Percentiles rank a stretch among this genome's conserved stretches.
Evolutionary conservation across 2,797 vertebrate genomes (phyloP).

Genomic region (Rhinogobio ventralis): DNA sequence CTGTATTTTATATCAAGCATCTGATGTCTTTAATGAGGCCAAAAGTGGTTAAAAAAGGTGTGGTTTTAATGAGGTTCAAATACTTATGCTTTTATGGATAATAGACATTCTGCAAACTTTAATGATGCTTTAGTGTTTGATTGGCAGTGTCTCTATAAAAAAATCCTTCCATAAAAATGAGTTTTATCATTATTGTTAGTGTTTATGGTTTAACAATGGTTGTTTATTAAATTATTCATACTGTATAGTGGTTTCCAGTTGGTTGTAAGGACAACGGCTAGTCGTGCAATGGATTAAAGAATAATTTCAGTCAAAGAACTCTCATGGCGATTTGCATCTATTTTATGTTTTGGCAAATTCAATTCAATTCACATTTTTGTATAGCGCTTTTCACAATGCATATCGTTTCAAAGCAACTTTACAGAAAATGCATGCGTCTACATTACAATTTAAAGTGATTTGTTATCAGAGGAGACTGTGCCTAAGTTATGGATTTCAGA

Average conservation of each 20-base stretch:
- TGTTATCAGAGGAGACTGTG: too few relatives aligned
- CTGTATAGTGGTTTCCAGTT: neutral
- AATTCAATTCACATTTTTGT: too few relatives aligned
- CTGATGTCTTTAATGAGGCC: constrained; percentile 19
- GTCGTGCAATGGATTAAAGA: neutral
- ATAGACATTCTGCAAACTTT: neutral
- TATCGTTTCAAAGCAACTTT: too few relatives aligned
- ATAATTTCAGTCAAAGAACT: neutral
- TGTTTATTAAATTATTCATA: neutral
- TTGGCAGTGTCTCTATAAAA: neutral
- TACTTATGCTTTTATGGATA: constrained; percentile 5
- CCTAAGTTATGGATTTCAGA: too few relatives aligned
- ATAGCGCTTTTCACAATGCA: too few relatives aligned
- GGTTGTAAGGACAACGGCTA: neutral
- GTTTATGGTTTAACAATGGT: constrained; percentile 13
- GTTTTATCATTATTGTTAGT: constrained; percentile 8
- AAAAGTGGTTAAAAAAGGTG: neutral
- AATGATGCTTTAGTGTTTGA: constrained; percentile 30
- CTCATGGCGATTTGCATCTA: neutral
- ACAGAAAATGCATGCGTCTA: too few relatives aligned
- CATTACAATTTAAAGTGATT: too few relatives aligned
- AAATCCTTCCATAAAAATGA: neutral
- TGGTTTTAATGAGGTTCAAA: constrained; percentile 10
- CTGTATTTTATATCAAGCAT: constrained; percentile 1
- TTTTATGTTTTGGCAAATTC: neutral